These are phyloP conservation scores for Lasioglossum leucozonium DNA, from an alignment of 2,888 invertebrate species.

Conservation along the genomic window DNA sequence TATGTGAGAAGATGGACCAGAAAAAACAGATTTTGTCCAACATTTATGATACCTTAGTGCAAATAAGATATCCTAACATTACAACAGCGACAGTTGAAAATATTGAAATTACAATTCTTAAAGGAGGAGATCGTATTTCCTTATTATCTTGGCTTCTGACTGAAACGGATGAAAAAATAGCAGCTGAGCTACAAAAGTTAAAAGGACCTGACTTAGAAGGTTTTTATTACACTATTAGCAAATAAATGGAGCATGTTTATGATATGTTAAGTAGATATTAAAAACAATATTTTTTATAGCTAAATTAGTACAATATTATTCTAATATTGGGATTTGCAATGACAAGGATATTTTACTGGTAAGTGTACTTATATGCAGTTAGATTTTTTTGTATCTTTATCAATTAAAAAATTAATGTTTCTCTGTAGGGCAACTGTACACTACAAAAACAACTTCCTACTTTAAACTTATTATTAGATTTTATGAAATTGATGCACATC, in stretches of 20 bases:
- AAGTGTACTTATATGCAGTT: constrained; percentile 46
- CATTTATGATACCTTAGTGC: constrained; percentile 72
- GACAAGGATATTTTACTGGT: constrained; percentile 73
- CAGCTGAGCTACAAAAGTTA: constrained; percentile 62
- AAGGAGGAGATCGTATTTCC: constrained; percentile 69
- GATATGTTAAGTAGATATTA: constrained; percentile 1
- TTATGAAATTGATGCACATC: constrained; percentile 67
- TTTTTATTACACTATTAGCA: constrained; percentile 24
- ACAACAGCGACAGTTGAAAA: constrained; percentile 68
- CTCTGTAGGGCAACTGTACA: constrained; percentile 73
- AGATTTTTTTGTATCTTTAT: neutral
- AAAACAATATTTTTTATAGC: constrained; percentile 57
- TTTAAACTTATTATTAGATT: constrained; percentile 69
- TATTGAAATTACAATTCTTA: constrained; percentile 68
- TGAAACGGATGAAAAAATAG: constrained; percentile 54
- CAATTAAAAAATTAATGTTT: constrained; percentile 27
- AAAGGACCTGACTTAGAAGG: constrained; percentile 67
- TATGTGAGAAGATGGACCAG: constrained; percentile 64
- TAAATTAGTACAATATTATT: constrained; percentile 72
- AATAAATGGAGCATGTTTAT: constrained; percentile 5
- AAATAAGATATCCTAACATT: constrained; percentile 76
- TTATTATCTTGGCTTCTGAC: constrained; percentile 75
- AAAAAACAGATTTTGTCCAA: constrained; percentile 59
- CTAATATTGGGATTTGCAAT: constrained; percentile 74
- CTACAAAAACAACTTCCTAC: constrained; percentile 69